Percentiles rank a stretch among this genome's conserved stretches.
Conservation (phyloP, 2,797 vertebrate genomes). For the Myoxocephalus aenaeus region DNA sequence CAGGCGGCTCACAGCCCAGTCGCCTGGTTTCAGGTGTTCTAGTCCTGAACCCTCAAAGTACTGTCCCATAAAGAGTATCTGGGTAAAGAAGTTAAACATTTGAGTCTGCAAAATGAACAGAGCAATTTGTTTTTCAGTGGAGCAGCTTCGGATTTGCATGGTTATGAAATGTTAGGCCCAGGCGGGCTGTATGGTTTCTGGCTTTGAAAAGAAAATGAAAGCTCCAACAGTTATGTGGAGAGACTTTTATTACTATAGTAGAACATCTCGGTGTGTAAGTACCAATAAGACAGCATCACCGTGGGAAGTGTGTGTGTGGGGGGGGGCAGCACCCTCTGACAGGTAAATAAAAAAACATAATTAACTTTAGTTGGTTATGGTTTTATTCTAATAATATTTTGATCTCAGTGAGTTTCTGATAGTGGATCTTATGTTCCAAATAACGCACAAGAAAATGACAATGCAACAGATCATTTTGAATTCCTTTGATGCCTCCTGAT, state of each 20-base stretch:
- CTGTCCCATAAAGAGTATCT: conserved; percentile 30
- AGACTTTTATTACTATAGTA: not conserved
- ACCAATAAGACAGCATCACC: not conserved
- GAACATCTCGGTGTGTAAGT: not conserved
- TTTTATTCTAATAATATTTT: not conserved
- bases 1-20: conserved; percentile 5
- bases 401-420: not conserved
- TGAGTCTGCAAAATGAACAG: conserved; percentile 27
- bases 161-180: conserved; percentile 25
- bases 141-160: conserved; percentile 45
- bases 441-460: not conserved
- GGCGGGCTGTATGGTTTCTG: conserved; percentile 22
- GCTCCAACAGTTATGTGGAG: not conserved
- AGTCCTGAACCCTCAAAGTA: conserved; percentile 13
- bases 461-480: not conserved
- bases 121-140: conserved; percentile 26
- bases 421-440: not conserved
- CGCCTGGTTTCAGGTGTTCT: conserved; percentile 20
- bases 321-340: not conserved
- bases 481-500: no score
- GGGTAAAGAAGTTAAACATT: conserved; percentile 30
- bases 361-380: not conserved
- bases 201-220: not conserved
- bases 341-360: not conserved
- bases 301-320: not conserved